A percentile compares a stretch with the other conserved stretches of the same genome.
phyloP scores from a whole-genome alignment of 2,113 vertebrate species.

The Halichoerus grypus region DNA sequence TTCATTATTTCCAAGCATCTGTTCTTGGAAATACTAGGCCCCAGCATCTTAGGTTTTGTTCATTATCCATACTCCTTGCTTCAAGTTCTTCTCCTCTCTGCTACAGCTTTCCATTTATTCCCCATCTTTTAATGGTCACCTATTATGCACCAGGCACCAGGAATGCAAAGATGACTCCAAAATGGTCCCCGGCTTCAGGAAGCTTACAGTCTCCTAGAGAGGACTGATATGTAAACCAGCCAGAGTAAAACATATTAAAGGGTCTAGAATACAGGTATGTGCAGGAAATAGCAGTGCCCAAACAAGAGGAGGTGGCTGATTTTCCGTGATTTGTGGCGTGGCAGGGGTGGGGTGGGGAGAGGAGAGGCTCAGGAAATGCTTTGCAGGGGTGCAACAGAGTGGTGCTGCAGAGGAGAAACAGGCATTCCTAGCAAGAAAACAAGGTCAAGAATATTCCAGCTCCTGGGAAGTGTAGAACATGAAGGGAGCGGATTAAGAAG shows the following conservation, averaged over 20 bases:
- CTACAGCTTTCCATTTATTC: background rate
- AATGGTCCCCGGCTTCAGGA: background rate
- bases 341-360: background rate
- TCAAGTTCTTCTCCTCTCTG: background rate
- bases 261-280: background rate
- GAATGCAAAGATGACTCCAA: background rate
- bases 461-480: fast-evolving
- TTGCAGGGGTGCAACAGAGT: background rate
- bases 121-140: background rate
- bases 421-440: background rate
- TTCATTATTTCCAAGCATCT: conserved; percentile 12
- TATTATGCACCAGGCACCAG: background rate
- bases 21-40: background rate
- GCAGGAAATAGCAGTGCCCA: no score
- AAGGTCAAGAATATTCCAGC: background rate
- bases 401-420: background rate
- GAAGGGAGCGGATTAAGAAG: background rate
- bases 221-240: background rate
- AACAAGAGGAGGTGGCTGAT: background rate
- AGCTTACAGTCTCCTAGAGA: background rate
- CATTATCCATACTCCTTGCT: background rate
- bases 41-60: background rate
- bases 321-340: background rate
- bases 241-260: background rate
- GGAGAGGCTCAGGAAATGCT: background rate